Base-by-base conservation (phyloP, 1,140 invertebrate genomes). In the Euwallacea fornicatus region DNA sequence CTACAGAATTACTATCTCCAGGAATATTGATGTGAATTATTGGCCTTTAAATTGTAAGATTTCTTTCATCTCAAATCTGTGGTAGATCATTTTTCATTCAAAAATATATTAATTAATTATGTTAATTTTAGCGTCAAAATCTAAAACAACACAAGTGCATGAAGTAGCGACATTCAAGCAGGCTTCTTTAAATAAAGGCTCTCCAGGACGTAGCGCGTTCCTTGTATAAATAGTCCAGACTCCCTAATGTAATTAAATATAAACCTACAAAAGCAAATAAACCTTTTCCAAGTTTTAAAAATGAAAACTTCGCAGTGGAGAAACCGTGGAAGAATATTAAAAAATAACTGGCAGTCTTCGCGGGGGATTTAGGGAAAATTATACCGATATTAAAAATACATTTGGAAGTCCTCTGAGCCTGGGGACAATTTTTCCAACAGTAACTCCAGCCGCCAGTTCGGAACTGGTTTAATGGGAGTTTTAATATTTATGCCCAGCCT, bases 321-420 rank as follows among this genome's bases (percentile, higher is more conserved):
- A 65, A 21, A 46, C 62, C n/a, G 43, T 16, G 41, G 43, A 42
- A 42, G 21, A 66, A 71, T 71, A 71, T 64, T 71, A 71, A 66
- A 59, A 70, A 47, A 60, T 11, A 58, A 46, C 10, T 15, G 46
- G 7, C 41, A 44, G 41, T 41, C 42, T 46, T 56, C 61, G 21
- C 62, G 54, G 69, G 63, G 55, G 69, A 47, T 64, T 64, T 70
- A 58, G 65, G 64, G 65, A 72, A 69, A 72, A 72, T 72, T 75
- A 73, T 68, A 54, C 60, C 66, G 65, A 75, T 75, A 75, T 75
- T 75, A 75, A 75, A 75, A 73, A 75, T 72, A 70, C 71, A 73
- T 75, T 73, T 73, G 66, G 63, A 46, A 61, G 44, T 41, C 46
- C 16, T 66, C 59, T 42, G 55, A 69, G 60, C 66, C 66, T 15